Conservation (phyloP, 2,888 invertebrate species). For the Parnassius glacialis region DNA sequence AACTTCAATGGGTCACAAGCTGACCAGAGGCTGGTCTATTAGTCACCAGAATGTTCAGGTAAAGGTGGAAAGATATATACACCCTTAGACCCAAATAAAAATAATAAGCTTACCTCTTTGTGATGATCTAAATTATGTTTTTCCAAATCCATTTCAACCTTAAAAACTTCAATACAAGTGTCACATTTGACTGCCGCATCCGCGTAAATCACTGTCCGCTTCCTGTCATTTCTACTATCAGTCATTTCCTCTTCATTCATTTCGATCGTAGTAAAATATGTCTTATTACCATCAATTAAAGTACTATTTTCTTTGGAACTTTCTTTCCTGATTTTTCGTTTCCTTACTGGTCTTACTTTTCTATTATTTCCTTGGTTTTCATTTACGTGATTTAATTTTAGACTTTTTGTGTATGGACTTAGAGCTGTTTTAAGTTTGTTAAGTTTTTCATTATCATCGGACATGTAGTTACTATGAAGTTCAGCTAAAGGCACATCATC, state of each 20-base stretch:
- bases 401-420: constrained; percentile 22
- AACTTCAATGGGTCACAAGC: no score
- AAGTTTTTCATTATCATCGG: constrained; percentile 17
- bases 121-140: constrained; percentile 45
- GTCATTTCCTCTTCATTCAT: constrained; percentile 40
- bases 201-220: constrained; percentile 30
- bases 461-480: constrained; percentile 32
- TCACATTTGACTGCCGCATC: constrained; percentile 47
- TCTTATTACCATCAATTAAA: constrained; percentile 24
- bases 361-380: constrained; percentile 28
- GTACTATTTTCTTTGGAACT: constrained; percentile 26
- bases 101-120: constrained; percentile 40
- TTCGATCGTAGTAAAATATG: constrained; percentile 33
- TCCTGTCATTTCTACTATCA: constrained; percentile 34
- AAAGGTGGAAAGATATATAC: no score
- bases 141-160: constrained; percentile 36
- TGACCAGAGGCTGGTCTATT: no score
- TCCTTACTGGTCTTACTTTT: constrained; percentile 9
- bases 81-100: background rate
- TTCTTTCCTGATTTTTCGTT: background rate
- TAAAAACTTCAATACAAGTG: constrained; percentile 45
- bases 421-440: constrained; percentile 16
- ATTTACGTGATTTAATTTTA: constrained; percentile 24
- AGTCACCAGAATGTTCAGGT: no score
- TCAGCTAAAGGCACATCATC: constrained; percentile 52